phyloP scores from a whole-genome alignment of 1,140 invertebrate species.

The Tribolium madens region DNA sequence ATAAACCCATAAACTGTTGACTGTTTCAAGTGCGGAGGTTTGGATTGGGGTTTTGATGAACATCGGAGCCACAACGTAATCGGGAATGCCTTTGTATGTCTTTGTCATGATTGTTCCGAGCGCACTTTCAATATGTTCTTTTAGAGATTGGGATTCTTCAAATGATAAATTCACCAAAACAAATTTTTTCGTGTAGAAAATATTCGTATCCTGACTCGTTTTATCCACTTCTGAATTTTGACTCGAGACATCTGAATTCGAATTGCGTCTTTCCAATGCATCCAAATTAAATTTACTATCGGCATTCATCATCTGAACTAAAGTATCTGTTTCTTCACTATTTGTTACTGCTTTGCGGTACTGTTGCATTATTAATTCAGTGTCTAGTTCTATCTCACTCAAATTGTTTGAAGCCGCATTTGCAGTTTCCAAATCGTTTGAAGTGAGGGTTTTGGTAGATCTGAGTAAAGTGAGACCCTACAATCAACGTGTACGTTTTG shows the following conservation, averaged over 20 bases:
- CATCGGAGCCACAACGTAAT: conserved; percentile 65
- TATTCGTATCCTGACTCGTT: background rate
- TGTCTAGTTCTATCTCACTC: conserved; percentile 11
- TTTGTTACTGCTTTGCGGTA: conserved; percentile 48
- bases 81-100: conserved; percentile 67
- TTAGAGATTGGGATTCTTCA: conserved; percentile 61
- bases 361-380: conserved; percentile 50
- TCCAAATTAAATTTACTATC: background rate
- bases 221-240: background rate
- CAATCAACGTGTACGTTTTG: conserved; percentile 8
- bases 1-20: conserved; percentile 72
- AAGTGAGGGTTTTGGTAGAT: conserved; percentile 45
- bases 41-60: conserved; percentile 23
- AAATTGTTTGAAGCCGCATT: too few relatives aligned
- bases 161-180: conserved; percentile 64
- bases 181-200: conserved; percentile 1
- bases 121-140: conserved; percentile 49
- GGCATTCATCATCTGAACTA: background rate
- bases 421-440: too few relatives aligned
- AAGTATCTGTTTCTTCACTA: background rate
- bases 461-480: conserved; percentile 54
- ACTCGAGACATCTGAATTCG: background rate
- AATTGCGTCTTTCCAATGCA: too few relatives aligned
- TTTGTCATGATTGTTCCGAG: conserved; percentile 62
- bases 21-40: conserved; percentile 67